Conservation (phyloP, 2,888 invertebrate genomes). For the Odontocerum albicorne region DNA sequence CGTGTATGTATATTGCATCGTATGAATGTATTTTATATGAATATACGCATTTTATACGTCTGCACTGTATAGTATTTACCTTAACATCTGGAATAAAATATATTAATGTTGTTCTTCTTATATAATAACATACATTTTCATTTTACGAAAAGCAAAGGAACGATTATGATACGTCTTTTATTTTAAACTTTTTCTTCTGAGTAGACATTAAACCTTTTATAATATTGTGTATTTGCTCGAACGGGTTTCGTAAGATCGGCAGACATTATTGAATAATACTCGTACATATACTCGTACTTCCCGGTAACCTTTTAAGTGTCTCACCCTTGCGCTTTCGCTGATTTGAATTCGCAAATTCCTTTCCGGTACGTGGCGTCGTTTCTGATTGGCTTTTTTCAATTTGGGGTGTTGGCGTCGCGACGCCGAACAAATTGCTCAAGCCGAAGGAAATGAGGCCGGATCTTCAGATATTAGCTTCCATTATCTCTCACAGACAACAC, state of each 20-base stretch:
- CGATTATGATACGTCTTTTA: no score
- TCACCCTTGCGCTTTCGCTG: slow-evolving; percentile 20
- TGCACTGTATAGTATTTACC: no score
- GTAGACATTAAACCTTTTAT: no score
- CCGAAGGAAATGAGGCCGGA: slow-evolving; percentile 19
- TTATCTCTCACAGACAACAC: slow-evolving; percentile 7
- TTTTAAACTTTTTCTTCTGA: no score
- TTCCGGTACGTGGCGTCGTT: slow-evolving; percentile 14
- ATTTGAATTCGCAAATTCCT: slow-evolving; percentile 27
- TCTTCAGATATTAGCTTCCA: slow-evolving; percentile 15
- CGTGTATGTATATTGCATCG: no score
- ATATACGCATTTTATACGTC: no score
- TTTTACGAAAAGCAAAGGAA: no score
- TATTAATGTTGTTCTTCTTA: no score
- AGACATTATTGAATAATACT: slow-evolving; percentile 26
- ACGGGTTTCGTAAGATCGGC: slow-evolving; percentile 16
- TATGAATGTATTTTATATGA: no score
- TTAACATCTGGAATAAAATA: no score
- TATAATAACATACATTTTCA: no score
- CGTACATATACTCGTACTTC: not conserved
- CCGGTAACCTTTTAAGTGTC: slow-evolving; percentile 4
- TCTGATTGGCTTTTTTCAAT: slow-evolving; percentile 33
- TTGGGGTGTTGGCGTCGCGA: slow-evolving; percentile 18
- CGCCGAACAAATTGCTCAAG: slow-evolving; percentile 7
- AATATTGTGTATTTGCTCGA: slow-evolving; percentile 1